Conservation (phyloP, 2,888 invertebrate genomes). For the Clivina fossor region DNA sequence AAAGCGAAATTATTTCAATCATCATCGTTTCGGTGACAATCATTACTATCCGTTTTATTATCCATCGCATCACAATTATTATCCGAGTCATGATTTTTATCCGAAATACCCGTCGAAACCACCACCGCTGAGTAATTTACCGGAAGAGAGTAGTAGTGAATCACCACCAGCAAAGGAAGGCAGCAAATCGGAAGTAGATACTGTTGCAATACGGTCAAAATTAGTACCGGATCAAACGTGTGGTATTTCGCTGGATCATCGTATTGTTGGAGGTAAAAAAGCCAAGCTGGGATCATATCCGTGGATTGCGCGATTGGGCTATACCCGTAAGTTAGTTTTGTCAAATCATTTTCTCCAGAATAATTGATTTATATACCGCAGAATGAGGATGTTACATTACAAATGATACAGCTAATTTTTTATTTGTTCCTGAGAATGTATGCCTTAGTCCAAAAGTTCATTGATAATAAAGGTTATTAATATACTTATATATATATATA, state of each 20-base stretch:
- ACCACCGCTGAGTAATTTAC: no score
- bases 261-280: slow-evolving; percentile 38
- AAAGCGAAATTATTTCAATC: background rate
- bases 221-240: slow-evolving; percentile 30
- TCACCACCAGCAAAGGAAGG: slow-evolving; percentile 7
- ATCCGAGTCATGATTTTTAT: slow-evolving; percentile 2
- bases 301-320: slow-evolving; percentile 40
- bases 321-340: slow-evolving; percentile 30
- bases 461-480: no score
- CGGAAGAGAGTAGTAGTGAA: no score
- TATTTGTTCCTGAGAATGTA: no score
- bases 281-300: slow-evolving; percentile 36
- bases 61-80: background rate
- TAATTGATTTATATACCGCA: background rate
- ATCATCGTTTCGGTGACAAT: background rate
- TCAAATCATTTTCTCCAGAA: no score
- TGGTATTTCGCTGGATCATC: slow-evolving; percentile 20
- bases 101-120: slow-evolving; percentile 15
- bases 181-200: slow-evolving; percentile 1
- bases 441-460: no score
- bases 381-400: background rate
- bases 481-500: no score
- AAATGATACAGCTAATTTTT: background rate
- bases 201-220: slow-evolving; percentile 3
- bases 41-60: background rate